Evolutionary conservation across 2,888 invertebrate genomes (phyloP).

Genomic region (Ditylenchus weischeri): DNA sequence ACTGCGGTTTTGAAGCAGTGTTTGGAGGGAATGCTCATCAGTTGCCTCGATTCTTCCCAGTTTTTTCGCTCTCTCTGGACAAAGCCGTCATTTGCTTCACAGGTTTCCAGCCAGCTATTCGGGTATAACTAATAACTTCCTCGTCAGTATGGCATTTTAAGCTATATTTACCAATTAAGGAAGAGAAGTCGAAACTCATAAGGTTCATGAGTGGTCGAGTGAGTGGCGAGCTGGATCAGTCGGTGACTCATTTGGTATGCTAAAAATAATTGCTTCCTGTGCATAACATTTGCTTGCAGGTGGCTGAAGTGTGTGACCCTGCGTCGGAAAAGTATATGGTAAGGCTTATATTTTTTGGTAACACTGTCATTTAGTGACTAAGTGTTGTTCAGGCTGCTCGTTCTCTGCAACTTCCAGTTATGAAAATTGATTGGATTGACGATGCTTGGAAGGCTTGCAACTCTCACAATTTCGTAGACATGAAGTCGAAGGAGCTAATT

Average conservation of each 20-base stretch:
- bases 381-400: slow-evolving; percentile 16
- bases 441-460: slow-evolving; percentile 27
- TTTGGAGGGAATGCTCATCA: too few relatives aligned
- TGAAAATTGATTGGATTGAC: slow-evolving; percentile 29
- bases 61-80: neutral
- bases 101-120: neutral
- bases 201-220: slow-evolving; percentile 1
- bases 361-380: neutral
- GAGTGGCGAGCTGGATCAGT: slow-evolving; percentile 7
- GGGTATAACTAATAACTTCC: neutral
- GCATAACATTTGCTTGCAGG: too few relatives aligned
- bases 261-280: too few relatives aligned
- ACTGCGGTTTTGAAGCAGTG: neutral
- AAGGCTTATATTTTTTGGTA: neutral
- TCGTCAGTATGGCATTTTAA: neutral
- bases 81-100: slow-evolving; percentile 6
- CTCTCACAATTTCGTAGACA: slow-evolving; percentile 7
- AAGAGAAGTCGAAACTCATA: neutral
- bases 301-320: slow-evolving; percentile 35
- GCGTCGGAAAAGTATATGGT: slow-evolving; percentile 37
- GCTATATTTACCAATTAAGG: neutral
- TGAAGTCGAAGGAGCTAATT: slow-evolving; percentile 18
- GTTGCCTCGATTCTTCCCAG: neutral
- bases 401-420: slow-evolving; percentile 21
- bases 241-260: slow-evolving; percentile 36